Base-by-base conservation (phyloP, 2,113 vertebrate genomes). In the Catharus fuscescens region DNA sequence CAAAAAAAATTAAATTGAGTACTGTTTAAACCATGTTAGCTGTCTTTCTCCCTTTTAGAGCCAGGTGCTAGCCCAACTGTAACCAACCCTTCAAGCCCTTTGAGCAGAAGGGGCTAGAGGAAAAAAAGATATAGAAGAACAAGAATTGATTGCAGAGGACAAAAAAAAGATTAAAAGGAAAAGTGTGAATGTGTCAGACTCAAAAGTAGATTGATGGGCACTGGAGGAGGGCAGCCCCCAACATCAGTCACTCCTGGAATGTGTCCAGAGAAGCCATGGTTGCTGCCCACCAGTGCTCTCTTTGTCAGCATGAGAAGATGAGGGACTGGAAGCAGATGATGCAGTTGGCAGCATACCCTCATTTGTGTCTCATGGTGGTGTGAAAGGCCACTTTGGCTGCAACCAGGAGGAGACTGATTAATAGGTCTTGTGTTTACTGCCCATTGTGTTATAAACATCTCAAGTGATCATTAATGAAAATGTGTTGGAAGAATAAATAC, bases 1-100 rank as follows among this genome's bases (percentile, higher is more conserved):
- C 42, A 80, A 78, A 78, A 86, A 42, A 42, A 28, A 14, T 88
- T 95, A 83, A 88, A 92, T 95, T 86, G 88, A 74, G 64, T 74
- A 20, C 56, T 78, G 72, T 73, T 94, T 74, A 86, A 90, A 70
- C 53, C 65, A 40, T 60, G 44, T 67, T 94, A 93, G 44, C 71
- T 90, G 88, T 70, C 79, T 71, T 90, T 69, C 57, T 85, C 36
- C 12, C 14, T 86, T 54, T 77, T 38, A 88, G 76, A 88, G 47
- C 16, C 83, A 78, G 52, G 47, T 52, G 57, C 61, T 88, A 78
- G 34, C 80, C 52, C 86, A 95, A 66, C 38, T 1, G 0, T 60
- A 86, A 71, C 64, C 67, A 91, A 60, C 79, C 18, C 36, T 74
- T 90, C 74, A 70, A 72, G 19, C 28, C n/a, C 15, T 66, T 86